These are phyloP conservation scores for Tokudaia tokunoshimensis DNA, from an alignment of 2,797 vertebrate genomes.

Conservation along the genomic window DNA sequence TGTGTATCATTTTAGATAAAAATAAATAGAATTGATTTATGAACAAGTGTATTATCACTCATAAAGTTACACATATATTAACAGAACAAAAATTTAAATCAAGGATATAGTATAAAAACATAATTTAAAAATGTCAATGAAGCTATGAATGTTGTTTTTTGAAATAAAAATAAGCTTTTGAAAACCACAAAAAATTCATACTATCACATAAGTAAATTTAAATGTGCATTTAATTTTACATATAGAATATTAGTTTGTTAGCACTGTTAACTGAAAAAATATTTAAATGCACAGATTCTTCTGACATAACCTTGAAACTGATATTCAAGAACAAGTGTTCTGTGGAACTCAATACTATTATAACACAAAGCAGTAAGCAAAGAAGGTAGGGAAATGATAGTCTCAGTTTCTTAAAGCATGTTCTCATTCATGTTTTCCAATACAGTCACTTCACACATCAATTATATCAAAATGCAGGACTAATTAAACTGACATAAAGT, in stretches of 20 bases:
- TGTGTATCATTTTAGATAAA: constrained; percentile 48
- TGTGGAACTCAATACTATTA: neutral
- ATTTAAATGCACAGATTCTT: constrained; percentile 71
- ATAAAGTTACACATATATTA: neutral
- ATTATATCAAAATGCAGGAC: neutral
- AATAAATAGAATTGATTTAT: neutral
- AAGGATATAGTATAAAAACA: constrained; percentile 11
- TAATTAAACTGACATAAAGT: constrained; percentile 2
- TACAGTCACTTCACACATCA: neutral
- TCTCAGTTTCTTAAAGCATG: neutral
- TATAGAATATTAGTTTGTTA: constrained; percentile 82
- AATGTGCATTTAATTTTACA: constrained; percentile 81
- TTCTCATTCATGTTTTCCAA: neutral
- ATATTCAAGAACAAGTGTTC: neutral
- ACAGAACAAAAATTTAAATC: neutral
- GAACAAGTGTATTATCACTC: constrained; percentile 23
- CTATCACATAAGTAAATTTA: constrained; percentile 81
- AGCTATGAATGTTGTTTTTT: constrained; percentile 77
- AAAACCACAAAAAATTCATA: constrained; percentile 83
- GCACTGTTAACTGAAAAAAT: constrained; percentile 70
- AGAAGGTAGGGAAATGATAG: neutral
- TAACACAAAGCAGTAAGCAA: neutral
- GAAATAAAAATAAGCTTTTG: constrained; percentile 74
- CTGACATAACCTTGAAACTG: constrained; percentile 28
- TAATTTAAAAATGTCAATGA: constrained; percentile 66